These are phyloP conservation scores for Amiota communis DNA, from an alignment of 2,888 invertebrate species.

Conservation along the genomic window DNA sequence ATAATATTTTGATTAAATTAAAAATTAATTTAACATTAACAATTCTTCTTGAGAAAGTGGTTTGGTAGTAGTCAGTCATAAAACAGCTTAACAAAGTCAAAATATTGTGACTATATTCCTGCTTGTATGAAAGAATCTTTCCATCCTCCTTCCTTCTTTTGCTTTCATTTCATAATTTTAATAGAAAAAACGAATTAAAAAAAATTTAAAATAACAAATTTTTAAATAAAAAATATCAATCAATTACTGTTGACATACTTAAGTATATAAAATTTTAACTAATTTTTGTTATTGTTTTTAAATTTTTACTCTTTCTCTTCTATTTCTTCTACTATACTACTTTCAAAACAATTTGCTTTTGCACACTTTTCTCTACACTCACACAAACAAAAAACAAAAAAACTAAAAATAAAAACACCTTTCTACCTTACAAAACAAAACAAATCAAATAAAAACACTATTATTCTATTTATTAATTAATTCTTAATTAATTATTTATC, in stretches of 20 bases:
- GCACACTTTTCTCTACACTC: slow-evolving; percentile 28
- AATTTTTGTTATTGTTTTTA: slow-evolving; percentile 43
- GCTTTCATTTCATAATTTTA: not conserved
- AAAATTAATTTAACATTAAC: not conserved
- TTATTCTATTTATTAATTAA: no score
- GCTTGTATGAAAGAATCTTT: not conserved
- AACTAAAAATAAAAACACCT: not conserved
- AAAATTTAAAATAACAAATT: slow-evolving; percentile 28
- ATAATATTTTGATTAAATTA: not conserved
- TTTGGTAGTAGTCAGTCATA: slow-evolving; percentile 61
- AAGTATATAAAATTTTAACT: slow-evolving; percentile 24
- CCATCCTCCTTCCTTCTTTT: not conserved
- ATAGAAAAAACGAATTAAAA: not conserved
- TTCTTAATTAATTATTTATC: not conserved
- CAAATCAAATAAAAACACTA: not conserved
- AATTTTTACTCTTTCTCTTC: slow-evolving; percentile 57
- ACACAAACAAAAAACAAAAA: no score
- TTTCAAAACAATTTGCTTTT: slow-evolving; percentile 41
- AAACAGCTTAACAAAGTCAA: not conserved
- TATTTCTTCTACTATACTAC: slow-evolving; percentile 53
- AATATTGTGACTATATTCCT: not conserved
- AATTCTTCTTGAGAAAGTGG: slow-evolving; percentile 47
- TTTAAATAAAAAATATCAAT: slow-evolving; percentile 25
- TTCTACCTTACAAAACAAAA: not conserved
- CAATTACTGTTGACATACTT: no score